phyloP scores from a whole-genome alignment of 2,888 invertebrate species.

The Ephialtes manifestator region DNA sequence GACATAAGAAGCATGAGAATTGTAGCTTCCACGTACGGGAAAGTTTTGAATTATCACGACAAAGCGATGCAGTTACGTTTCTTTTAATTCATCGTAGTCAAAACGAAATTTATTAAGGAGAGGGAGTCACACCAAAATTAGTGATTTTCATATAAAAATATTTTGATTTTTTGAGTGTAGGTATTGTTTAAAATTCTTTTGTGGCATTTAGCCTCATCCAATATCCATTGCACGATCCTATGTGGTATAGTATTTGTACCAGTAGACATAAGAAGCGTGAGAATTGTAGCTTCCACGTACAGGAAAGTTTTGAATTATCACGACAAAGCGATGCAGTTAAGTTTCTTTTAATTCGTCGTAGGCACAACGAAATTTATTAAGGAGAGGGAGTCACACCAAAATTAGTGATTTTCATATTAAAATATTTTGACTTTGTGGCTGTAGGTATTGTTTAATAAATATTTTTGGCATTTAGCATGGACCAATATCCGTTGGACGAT shows the following conservation, averaged over 20 bases:
- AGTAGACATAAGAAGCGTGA: conserved; percentile 8
- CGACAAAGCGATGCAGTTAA: background rate
- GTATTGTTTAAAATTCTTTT: too few relatives aligned
- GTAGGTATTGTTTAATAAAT: too few relatives aligned
- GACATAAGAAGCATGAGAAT: conserved; percentile 11
- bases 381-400: too few relatives aligned
- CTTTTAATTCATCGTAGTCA: background rate
- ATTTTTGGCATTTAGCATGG: too few relatives aligned
- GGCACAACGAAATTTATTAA: too few relatives aligned
- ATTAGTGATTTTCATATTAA: too few relatives aligned
- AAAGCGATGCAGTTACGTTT: background rate
- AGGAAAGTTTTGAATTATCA: background rate
- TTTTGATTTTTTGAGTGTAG: too few relatives aligned
- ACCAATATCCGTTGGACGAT: background rate
- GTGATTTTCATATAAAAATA: too few relatives aligned
- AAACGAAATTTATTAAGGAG: too few relatives aligned
- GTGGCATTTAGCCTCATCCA: too few relatives aligned
- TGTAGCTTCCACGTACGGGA: background rate
- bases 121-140: too few relatives aligned
- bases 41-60: background rate
- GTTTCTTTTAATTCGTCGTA: background rate
- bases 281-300: background rate
- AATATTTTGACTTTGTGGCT: too few relatives aligned
- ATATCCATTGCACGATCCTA: background rate
- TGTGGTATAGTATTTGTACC: background rate